Evolutionary conservation across 2,888 invertebrate species (phyloP), one percentile per base, ranked within the genome.

Genomic region (Myathropa florea): DNA sequence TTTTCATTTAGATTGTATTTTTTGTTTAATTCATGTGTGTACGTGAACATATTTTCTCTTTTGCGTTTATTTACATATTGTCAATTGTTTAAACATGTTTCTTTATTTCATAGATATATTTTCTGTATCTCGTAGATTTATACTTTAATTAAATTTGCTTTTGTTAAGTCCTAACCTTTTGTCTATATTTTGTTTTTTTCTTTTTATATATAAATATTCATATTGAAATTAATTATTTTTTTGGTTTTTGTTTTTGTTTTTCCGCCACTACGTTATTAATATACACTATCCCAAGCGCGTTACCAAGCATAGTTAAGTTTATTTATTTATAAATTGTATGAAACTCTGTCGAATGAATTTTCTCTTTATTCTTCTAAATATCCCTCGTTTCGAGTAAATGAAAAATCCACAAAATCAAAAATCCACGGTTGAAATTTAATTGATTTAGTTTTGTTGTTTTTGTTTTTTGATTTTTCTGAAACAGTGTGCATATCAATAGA

Each of bases 11-110:
- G 55, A 77, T 77, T 81, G 64, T 61, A 55, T 60, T 84, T 61
- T 36, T 33, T 57, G 63, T 76, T 55, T n/a, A 46, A 46, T 46
- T 46, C 18, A 63, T 70, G 68, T 55, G 28, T 75, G 65, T 76
- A 55, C 78, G 65, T 71, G 53, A 78, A 86, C 86, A 78, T 86
- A 86, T 77, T 80, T 67, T 65, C 53, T 18, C n/a, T n/a, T 57
- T 86, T 78, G 78, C 73, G 65, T 78, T 82, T 86, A 86, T 86
- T 73, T 82, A 82, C 86, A 86, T 86, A 86, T 86, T 86, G 86
- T 86, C 82, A 78, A 86, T 86, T 82, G 82, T 78, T 86, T 65
- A 86, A 86, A 82, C 64, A 85, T 81, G 78, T 72, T 78, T 77
- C 67, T 33, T 67, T 55, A 36, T 64, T 81, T 76, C 9, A 26